phyloP scores from a whole-genome alignment of 1,140 invertebrate genomes.

The Solenopsis invicta region DNA sequence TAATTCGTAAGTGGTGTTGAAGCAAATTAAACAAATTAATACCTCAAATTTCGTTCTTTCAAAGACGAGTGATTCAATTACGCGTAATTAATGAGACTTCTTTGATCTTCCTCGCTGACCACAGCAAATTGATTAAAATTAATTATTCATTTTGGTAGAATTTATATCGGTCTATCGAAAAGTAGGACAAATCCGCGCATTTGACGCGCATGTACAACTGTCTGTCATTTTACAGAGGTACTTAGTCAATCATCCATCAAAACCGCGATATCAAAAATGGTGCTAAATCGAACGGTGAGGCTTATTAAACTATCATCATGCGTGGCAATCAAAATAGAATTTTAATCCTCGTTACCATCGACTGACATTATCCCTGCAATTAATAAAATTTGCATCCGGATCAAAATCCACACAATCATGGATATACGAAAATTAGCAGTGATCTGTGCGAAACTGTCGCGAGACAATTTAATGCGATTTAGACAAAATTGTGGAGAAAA shows the following conservation, averaged over 20 bases:
- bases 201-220: not conserved
- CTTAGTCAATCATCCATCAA: not conserved
- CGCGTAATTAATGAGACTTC: constrained; percentile 1
- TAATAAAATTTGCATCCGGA: not conserved
- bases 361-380: not conserved
- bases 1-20: not conserved
- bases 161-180: constrained; percentile 14
- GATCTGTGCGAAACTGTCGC: constrained; percentile 5
- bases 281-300: not conserved
- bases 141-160: not conserved
- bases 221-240: constrained; percentile 8
- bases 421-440: constrained; percentile 39
- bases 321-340: not conserved
- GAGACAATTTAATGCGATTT: constrained; percentile 28
- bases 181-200: not conserved
- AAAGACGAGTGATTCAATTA: constrained; percentile 2
- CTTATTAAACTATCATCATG: constrained; percentile 21
- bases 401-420: not conserved
- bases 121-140: constrained; percentile 6
- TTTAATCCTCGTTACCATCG: constrained; percentile 2
- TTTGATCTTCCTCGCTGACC: not conserved
- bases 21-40: constrained; percentile 19
- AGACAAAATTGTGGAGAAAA: constrained; percentile 6
- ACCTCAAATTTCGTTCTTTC: not conserved
- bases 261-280: not conserved